Evolutionary conservation across 1,140 invertebrate species (phyloP).

Genomic region (Theocolax elegans): DNA sequence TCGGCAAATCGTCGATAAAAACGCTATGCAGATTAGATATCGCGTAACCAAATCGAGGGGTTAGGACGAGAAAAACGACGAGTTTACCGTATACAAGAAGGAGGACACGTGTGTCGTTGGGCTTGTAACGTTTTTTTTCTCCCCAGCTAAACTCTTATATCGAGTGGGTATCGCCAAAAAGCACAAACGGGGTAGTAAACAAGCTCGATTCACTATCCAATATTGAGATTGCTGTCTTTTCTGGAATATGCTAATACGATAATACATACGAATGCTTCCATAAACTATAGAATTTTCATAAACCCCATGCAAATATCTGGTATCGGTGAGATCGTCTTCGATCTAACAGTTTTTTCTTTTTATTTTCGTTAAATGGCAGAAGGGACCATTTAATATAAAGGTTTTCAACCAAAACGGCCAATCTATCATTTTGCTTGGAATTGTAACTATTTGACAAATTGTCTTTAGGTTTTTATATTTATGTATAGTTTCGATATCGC

Average conservation of each 20-base stretch:
- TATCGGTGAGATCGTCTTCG: slow-evolving; percentile 58
- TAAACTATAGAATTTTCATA: slow-evolving; percentile 70
- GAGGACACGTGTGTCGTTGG: slow-evolving; percentile 52
- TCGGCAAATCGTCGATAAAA: slow-evolving; percentile 45
- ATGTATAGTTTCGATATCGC: no score
- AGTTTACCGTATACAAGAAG: slow-evolving; percentile 50
- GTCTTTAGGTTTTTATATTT: no score
- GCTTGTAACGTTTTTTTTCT: slow-evolving; percentile 35
- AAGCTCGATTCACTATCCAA: slow-evolving; percentile 66
- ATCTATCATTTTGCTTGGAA: slow-evolving; percentile 1
- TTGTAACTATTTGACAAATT: no score
- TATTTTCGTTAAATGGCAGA: background rate
- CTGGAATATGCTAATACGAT: slow-evolving; percentile 68
- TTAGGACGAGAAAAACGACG: slow-evolving; percentile 49
- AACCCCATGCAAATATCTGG: slow-evolving; percentile 66
- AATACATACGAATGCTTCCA: slow-evolving; percentile 68
- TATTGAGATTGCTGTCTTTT: slow-evolving; percentile 68
- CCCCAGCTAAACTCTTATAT: no score
- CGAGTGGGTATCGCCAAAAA: slow-evolving; percentile 39
- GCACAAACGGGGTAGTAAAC: slow-evolving; percentile 61
- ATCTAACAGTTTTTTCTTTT: background rate
- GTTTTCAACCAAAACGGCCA: slow-evolving; percentile 33
- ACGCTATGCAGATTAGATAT: slow-evolving; percentile 50
- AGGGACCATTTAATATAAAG: slow-evolving; percentile 24
- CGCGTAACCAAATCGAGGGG: slow-evolving; percentile 40